Evolutionary conservation across 2,888 invertebrate genomes (phyloP), one percentile per base, ranked within the genome.

Genomic region (Amphimallon solstitiale): DNA sequence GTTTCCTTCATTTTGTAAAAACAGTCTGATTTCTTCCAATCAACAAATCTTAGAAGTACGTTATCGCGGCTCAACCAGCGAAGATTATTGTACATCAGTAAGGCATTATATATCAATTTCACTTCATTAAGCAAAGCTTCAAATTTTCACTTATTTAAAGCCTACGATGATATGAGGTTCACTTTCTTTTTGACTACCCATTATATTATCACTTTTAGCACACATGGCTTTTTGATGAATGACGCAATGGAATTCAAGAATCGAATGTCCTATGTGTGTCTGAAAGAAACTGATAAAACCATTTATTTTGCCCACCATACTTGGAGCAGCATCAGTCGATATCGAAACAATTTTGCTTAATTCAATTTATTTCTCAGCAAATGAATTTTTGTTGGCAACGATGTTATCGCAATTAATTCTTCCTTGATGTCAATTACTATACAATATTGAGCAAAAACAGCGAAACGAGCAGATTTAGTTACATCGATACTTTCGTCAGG

Each of bases 101-200:
- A 23, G 5, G 3, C 5, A 23, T 23, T 23, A 5, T 23, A 23
- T 5, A 23, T 5, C 17, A 73, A 75, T 68, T 71, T 73, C 65
- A 76, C 74, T 71, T 76, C 74, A 67, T 71, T 70, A 69, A 74
- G 73, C 70, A 76, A 73, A 69, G 68, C 72, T 64, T 71, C 70
- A 69, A 75, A 75, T 63, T 73, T 72, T 71, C 73, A 69, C 52
- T 75, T 74, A 70, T 74, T 73, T 73, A 74, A 70, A 73, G 73
- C 73, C 68, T 71, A 73, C 45, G 73, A 64, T 54, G 72, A 73
- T 23, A 68, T 68, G 35, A 60, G 48, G 56, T 68, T 67, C 35
- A 68, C 64, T 40, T 67, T 51, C 56, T 74, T 73, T 56, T 71
- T 73, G 38, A 72, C 74, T 68, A 73, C 70, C 19, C 65, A 66